These are phyloP conservation scores for Nettapus auritus DNA, from an alignment of 2,113 vertebrate species.

Conservation along the genomic window DNA sequence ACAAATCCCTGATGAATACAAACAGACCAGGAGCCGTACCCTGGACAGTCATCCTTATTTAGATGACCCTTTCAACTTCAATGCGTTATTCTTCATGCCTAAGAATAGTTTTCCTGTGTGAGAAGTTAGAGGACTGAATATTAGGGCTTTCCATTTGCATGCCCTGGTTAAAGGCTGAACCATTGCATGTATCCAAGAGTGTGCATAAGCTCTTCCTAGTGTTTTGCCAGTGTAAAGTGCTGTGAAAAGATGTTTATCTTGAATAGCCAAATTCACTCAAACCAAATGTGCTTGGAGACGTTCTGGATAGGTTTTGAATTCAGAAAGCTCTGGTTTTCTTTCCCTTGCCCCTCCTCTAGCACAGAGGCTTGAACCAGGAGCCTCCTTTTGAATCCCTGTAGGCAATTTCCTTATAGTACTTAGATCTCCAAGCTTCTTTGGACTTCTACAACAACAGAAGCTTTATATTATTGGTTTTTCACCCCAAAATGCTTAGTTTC, in stretches of 20 bases:
- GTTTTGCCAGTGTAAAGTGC: background rate
- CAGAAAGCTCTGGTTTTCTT: background rate
- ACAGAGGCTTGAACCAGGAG: background rate
- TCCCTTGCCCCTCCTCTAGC: background rate
- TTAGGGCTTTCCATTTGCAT: background rate
- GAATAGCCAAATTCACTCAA: conserved; percentile 6
- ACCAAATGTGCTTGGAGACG: background rate
- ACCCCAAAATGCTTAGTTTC: conserved; percentile 47
- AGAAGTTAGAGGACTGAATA: background rate
- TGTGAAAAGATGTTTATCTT: conserved; percentile 3
- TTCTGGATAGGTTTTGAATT: conserved; percentile 19
- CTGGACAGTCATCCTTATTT: background rate
- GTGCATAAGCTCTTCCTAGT: background rate
- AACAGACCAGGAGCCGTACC: background rate
- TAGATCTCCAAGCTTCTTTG: background rate
- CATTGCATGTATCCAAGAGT: accelerated
- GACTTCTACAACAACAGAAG: conserved; percentile 14
- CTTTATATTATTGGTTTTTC: conserved; percentile 17
- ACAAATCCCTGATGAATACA: background rate
- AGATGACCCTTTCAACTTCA: background rate
- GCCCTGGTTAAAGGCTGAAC: background rate
- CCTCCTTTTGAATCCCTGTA: background rate
- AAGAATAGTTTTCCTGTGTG: background rate
- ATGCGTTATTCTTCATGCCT: background rate
- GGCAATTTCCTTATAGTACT: conserved; percentile 9